Conservation (phyloP, 1,140 invertebrate species). For the Drosophila persimilis region DNA sequence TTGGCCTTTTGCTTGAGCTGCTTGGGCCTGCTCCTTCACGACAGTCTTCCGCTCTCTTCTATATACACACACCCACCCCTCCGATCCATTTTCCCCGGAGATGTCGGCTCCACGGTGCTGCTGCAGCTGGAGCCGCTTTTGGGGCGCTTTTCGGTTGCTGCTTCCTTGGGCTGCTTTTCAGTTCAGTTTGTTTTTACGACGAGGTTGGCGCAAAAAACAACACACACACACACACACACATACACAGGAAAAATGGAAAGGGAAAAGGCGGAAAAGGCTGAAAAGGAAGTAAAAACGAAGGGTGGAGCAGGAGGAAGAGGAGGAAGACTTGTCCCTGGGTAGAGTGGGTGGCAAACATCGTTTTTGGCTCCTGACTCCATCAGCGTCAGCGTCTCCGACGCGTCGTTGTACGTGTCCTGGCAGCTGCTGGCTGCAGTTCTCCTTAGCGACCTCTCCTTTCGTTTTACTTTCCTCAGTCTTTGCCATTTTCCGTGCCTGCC, state of each 20-base stretch:
- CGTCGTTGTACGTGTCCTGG: slow-evolving; percentile 73
- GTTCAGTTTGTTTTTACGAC: slow-evolving; percentile 77
- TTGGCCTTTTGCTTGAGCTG: slow-evolving; percentile 38
- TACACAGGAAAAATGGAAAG: not conserved
- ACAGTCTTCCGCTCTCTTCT: too few species aligned
- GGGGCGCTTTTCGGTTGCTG: slow-evolving; percentile 29
- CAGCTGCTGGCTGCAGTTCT: slow-evolving; percentile 73
- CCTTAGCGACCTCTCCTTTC: not conserved
- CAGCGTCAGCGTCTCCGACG: slow-evolving; percentile 55
- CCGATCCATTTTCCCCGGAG: slow-evolving; percentile 23
- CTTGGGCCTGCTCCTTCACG: slow-evolving; percentile 14
- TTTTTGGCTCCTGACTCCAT: slow-evolving; percentile 60
- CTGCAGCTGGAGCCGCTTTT: not conserved
- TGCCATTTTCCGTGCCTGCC: slow-evolving; percentile 21
- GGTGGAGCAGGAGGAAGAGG: not conserved
- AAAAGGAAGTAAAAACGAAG: slow-evolving; percentile 26
- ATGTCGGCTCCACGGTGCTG: slow-evolving; percentile 3
- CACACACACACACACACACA: slow-evolving; percentile 18
- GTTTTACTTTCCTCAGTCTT: slow-evolving; percentile 11
- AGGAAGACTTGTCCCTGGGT: not conserved
- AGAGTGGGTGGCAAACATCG: slow-evolving; percentile 39
- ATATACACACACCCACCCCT: not conserved
- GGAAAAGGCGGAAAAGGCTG: not conserved
- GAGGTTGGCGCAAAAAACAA: slow-evolving; percentile 53
- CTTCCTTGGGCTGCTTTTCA: slow-evolving; percentile 59